Conservation (phyloP, 2,113 vertebrate species). For the zebrafish (Danio rerio) region DNA sequence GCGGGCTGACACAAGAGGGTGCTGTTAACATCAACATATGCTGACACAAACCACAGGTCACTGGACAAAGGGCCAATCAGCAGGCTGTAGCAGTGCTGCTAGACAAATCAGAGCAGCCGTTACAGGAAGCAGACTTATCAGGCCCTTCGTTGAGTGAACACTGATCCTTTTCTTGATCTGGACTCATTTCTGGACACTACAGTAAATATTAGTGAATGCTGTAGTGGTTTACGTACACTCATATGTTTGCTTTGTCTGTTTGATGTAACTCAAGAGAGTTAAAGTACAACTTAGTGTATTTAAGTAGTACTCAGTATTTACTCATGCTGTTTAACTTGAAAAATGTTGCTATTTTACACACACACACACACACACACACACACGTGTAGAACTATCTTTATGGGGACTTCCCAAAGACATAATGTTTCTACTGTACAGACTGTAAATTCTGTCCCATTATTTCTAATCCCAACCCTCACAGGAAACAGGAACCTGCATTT, state of each 20-base stretch:
- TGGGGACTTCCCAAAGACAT: too few species aligned
- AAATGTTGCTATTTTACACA: too few species aligned
- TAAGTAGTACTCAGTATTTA: too few species aligned
- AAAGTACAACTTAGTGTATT: background rate
- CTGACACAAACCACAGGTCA: background rate
- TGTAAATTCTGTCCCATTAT: too few species aligned
- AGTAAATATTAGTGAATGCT: background rate
- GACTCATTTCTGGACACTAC: background rate
- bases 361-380: too few species aligned
- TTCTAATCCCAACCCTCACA: too few species aligned
- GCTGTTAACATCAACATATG: slow-evolving; percentile 53
- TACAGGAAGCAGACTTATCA: background rate
- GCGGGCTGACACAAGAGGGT: slow-evolving; percentile 82
- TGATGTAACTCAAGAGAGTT: background rate
- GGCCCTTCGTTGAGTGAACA: slow-evolving; percentile 1
- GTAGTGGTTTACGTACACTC: too few species aligned
- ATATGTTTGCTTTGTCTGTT: background rate
- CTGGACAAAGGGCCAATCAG: background rate
- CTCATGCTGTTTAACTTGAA: too few species aligned
- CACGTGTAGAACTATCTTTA: too few species aligned
- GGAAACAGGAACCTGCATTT: too few species aligned
- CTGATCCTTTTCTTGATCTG: background rate
- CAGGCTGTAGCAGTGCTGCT: background rate
- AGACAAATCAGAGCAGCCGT: background rate
- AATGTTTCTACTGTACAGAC: too few species aligned